Conservation (phyloP, 92 coral and sea anemone genomes). For the Metridium senile region DNA sequence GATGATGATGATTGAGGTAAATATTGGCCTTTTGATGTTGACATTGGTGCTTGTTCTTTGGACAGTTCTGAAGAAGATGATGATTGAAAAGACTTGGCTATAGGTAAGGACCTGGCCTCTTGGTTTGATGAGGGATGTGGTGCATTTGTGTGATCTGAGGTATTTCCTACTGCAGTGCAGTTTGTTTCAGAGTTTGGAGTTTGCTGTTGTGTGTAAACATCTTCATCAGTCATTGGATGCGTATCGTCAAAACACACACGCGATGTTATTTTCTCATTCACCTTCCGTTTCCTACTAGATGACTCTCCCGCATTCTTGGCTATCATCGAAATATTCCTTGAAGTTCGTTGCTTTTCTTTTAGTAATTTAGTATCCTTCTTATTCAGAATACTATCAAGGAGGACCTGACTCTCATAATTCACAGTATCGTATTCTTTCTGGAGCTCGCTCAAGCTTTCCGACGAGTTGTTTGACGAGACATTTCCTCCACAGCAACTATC, state of each 20-base stretch:
- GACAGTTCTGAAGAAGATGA: neutral
- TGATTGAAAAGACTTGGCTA: neutral
- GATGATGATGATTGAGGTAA: neutral
- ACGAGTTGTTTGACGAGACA: neutral
- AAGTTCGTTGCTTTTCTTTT: neutral
- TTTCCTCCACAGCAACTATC: neutral
- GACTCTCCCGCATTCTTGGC: neutral
- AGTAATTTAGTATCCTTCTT: neutral
- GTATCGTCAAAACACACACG: constrained; percentile 28
- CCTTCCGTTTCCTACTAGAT: neutral
- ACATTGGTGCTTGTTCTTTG: neutral
- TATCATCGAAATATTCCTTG: neutral
- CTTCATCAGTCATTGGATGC: constrained; percentile 56
- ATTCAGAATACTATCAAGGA: constrained; percentile 9
- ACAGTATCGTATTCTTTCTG: constrained; percentile 69
- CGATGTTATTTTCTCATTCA: neutral
- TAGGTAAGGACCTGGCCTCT: neutral
- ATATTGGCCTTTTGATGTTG: neutral
- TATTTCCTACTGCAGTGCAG: neutral
- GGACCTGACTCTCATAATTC: constrained; percentile 64
- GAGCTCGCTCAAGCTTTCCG: constrained; percentile 4
- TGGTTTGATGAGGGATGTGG: too few relatives aligned
- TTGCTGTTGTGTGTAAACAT: constrained; percentile 62
- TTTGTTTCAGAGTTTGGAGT: neutral
- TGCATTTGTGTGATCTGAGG: too few relatives aligned